Conservation (phyloP, 2,797 vertebrate species). For the Phataginus tetradactyla region DNA sequence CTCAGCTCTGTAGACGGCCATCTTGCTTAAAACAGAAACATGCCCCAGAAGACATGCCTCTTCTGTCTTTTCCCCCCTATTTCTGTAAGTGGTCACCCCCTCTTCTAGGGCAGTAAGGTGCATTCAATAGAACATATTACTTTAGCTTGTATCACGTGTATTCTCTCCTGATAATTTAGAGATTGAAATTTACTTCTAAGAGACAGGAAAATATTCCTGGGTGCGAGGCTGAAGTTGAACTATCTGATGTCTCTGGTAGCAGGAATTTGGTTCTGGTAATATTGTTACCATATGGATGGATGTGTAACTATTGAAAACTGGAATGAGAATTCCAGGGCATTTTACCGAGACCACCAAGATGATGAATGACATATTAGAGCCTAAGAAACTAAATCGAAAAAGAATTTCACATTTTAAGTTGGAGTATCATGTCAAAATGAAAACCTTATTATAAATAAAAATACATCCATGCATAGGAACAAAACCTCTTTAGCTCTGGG, state of each 20-base stretch:
- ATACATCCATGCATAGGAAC: background rate
- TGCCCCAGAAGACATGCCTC: background rate
- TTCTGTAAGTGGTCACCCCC: background rate
- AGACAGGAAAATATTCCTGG: conserved; percentile 41
- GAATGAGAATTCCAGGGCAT: conserved; percentile 67
- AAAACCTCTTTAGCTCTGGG: conserved; percentile 57
- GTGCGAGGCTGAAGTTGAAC: conserved; percentile 31
- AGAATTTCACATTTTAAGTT: conserved; percentile 65
- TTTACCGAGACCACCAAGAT: conserved; percentile 71
- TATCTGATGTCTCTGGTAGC: conserved; percentile 69
- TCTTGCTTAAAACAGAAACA: conserved; percentile 21
- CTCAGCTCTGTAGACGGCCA: background rate
- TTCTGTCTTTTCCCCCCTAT: background rate
- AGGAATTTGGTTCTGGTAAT: conserved; percentile 54
- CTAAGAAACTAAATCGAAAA: conserved; percentile 48
- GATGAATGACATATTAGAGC: conserved; percentile 70
- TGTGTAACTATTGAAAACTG: conserved; percentile 28
- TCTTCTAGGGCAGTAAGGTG: background rate
- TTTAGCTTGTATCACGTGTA: background rate
- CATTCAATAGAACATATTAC: background rate
- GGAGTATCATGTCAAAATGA: conserved; percentile 71
- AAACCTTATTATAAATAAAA: conserved; percentile 70
- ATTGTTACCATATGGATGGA: conserved; percentile 76
- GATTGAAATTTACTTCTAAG: conserved; percentile 46
- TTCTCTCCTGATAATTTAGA: conserved; percentile 33